phyloP scores from a whole-genome alignment of 2,113 vertebrate species.

The Eurypyga helias region DNA sequence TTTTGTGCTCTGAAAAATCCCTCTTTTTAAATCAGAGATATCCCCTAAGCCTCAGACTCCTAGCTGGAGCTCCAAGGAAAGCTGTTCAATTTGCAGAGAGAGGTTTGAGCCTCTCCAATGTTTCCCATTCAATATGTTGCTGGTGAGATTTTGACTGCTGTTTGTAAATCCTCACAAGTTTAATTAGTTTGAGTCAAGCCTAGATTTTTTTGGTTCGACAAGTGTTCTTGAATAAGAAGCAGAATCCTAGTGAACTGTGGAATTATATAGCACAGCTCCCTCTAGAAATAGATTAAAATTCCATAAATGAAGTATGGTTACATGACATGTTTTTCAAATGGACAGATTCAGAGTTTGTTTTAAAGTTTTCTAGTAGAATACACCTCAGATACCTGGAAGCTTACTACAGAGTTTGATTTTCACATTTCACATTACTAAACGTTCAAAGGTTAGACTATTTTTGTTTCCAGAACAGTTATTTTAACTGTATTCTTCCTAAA shows the following conservation, averaged over 20 bases:
- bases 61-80: slow-evolving; percentile 10
- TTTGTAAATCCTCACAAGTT: slow-evolving; percentile 47
- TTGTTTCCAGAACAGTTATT: neutral
- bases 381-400: neutral
- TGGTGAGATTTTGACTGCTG: slow-evolving; percentile 10
- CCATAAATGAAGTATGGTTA: neutral
- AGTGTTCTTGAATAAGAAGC: slow-evolving; percentile 12
- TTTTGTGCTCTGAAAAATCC: slow-evolving; percentile 39
- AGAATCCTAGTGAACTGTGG: slow-evolving; percentile 3
- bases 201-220: slow-evolving; percentile 12
- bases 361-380: neutral
- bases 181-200: slow-evolving; percentile 39
- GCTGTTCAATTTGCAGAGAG: slow-evolving; percentile 8
- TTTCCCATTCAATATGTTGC: slow-evolving; percentile 2
- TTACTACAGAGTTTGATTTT: neutral
- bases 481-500: neutral
- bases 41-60: neutral
- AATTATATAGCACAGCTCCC: slow-evolving; percentile 1
- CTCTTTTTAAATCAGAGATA: slow-evolving; percentile 36
- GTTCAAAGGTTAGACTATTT: neutral
- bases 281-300: slow-evolving; percentile 34
- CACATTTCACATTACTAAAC: neutral
- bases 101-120: neutral
- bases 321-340: neutral
- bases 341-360: neutral